Conservation (phyloP, 2,888 invertebrate genomes). For the Andrena dorsata region DNA sequence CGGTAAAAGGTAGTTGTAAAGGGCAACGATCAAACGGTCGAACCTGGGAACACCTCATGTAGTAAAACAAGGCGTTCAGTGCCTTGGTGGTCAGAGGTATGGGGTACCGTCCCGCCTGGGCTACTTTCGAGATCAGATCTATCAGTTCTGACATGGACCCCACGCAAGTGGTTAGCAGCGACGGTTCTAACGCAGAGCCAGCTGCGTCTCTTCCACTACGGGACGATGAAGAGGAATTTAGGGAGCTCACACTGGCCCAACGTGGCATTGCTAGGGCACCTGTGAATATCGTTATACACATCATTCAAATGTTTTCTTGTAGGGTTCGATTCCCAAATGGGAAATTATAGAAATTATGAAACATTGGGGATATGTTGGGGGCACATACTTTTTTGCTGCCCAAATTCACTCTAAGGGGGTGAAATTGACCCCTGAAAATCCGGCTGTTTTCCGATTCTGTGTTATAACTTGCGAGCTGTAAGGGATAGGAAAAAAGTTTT, state of each 20-base stretch:
- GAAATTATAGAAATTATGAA: too few relatives aligned
- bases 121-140: slow-evolving; percentile 88
- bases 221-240: slow-evolving; percentile 87
- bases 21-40: slow-evolving; percentile 14
- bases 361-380: too few relatives aligned
- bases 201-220: slow-evolving; percentile 85
- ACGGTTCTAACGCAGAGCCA: slow-evolving; percentile 86
- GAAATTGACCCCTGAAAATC: too few relatives aligned
- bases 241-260: slow-evolving; percentile 91
- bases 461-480: too few relatives aligned
- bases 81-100: slow-evolving; percentile 88
- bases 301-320: not conserved
- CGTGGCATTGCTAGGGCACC: slow-evolving; percentile 93
- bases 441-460: too few relatives aligned
- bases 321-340: too few relatives aligned
- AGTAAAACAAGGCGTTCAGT: slow-evolving; percentile 93
- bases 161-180: slow-evolving; percentile 94
- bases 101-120: slow-evolving; percentile 86
- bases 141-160: slow-evolving; percentile 93
- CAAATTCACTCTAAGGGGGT: too few relatives aligned
- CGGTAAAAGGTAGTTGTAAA: not conserved
- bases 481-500: too few relatives aligned
- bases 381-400: too few relatives aligned
- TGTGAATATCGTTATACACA: slow-evolving; percentile 75
- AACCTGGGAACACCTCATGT: slow-evolving; percentile 96